Evolutionary conservation across 1,140 invertebrate genomes (phyloP).

Genomic region (Muscidifurax raptorellus): DNA sequence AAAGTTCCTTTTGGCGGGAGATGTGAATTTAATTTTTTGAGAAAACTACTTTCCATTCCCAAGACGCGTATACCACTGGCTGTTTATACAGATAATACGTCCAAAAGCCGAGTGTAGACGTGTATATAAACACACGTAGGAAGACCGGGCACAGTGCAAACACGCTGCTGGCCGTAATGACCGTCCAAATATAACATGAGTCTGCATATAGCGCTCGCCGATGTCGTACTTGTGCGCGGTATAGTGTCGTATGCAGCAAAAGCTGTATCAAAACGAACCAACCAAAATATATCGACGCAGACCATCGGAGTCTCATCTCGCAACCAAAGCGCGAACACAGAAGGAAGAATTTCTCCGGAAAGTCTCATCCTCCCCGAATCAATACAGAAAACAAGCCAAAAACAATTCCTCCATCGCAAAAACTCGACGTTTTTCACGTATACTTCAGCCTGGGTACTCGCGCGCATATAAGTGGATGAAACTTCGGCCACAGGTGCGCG

Average conservation of each 20-base stretch:
- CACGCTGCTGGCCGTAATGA: slow-evolving; percentile 63
- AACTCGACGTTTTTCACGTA: not conserved
- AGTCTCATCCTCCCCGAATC: not conserved
- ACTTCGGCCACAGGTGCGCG: not conserved
- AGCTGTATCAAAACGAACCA: not conserved
- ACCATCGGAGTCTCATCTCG: too few species aligned
- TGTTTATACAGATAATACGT: not conserved
- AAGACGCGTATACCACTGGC: not conserved
- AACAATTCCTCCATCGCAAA: not conserved
- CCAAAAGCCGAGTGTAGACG: not conserved
- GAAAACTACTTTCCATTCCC: not conserved
- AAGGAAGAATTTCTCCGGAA: not conserved
- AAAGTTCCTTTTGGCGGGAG: not conserved
- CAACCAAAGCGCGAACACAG: not conserved
- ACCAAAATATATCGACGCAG: too few species aligned
- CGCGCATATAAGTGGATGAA: not conserved
- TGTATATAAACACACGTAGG: not conserved
- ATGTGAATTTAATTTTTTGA: not conserved
- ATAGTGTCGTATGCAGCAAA: too few species aligned
- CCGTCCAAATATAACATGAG: slow-evolving; percentile 75
- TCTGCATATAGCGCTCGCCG: slow-evolving; percentile 75
- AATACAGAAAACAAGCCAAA: not conserved
- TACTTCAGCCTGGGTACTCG: not conserved
- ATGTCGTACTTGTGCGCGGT: too few species aligned
- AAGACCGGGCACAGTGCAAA: not conserved